A percentile compares a stretch with the other conserved stretches of the same genome.
Evolutionary conservation across 2,797 vertebrate species (phyloP).

Genomic region (Clarias pachynema): DNA sequence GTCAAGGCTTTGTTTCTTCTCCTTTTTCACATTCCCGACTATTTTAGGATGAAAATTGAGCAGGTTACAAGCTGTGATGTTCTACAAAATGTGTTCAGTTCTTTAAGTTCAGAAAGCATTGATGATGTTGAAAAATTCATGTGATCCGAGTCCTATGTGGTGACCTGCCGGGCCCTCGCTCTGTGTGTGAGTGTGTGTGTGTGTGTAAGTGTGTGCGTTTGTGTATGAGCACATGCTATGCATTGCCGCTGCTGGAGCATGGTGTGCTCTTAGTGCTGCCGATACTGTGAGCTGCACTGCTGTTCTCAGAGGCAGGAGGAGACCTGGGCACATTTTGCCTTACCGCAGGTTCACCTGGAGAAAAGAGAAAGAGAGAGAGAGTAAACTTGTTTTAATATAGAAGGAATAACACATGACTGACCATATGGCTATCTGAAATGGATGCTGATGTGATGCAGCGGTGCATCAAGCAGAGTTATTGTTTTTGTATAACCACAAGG

Average conservation of each 20-base stretch:
- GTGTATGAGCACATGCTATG: conserved; percentile 69
- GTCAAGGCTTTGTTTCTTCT: conserved; percentile 27
- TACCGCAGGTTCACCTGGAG: conserved; percentile 76
- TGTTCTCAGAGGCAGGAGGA: conserved; percentile 87
- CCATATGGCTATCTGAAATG: neutral
- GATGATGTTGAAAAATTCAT: conserved; percentile 13
- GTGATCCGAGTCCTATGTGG: neutral
- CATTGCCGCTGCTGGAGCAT: conserved; percentile 93
- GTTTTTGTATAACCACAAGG: neutral
- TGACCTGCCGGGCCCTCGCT: neutral
- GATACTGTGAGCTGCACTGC: conserved; percentile 92
- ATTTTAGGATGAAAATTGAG: conserved; percentile 20
- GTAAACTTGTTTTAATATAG: neutral
- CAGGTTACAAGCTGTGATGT: conserved; percentile 16
- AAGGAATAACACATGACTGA: neutral
- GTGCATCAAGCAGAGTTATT: neutral
- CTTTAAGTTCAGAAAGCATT: conserved; percentile 5
- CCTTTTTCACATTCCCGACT: conserved; percentile 8
- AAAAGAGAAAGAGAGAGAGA: neutral
- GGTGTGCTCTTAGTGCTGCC: conserved; percentile 97
- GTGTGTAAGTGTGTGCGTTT: conserved; percentile 30
- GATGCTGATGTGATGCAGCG: neutral
- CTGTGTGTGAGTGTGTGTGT: conserved; percentile 17
- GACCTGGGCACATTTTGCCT: conserved; percentile 63
- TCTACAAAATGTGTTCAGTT: conserved; percentile 46